Conservation (phyloP, 2,113 vertebrate genomes). For the Zeus faber region DNA sequence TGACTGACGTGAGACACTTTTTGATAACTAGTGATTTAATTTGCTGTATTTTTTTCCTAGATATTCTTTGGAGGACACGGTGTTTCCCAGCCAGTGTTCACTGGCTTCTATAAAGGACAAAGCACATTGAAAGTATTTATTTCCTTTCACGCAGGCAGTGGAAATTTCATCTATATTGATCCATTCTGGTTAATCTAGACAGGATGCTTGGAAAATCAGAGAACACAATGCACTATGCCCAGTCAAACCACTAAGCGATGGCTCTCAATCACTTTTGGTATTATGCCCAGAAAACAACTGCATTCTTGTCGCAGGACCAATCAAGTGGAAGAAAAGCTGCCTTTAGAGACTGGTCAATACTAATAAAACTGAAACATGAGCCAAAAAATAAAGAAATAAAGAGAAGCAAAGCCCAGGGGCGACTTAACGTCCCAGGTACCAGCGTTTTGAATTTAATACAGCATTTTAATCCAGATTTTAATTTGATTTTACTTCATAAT, state of each 20-base stretch:
- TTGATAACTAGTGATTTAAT: too few relatives aligned
- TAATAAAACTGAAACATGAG: neutral
- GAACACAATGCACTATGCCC: slow-evolving; percentile 17
- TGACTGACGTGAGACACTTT: too few relatives aligned
- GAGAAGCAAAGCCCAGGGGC: neutral
- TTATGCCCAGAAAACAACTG: neutral
- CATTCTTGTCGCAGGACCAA: slow-evolving; percentile 2
- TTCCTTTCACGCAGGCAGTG: too few relatives aligned
- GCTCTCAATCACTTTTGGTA: slow-evolving; percentile 4
- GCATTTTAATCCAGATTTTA: neutral
- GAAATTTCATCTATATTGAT: neutral
- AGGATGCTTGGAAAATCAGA: slow-evolving; percentile 5
- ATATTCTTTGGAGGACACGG: too few relatives aligned
- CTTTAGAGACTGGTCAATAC: neutral
- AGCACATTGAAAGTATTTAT: too few relatives aligned
- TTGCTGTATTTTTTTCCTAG: too few relatives aligned
- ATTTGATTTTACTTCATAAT: too few relatives aligned
- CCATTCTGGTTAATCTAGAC: slow-evolving; percentile 5
- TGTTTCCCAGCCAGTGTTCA: too few relatives aligned
- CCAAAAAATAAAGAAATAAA: neutral
- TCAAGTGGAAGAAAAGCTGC: neutral
- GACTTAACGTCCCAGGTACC: slow-evolving; percentile 4
- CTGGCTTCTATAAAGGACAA: too few relatives aligned
- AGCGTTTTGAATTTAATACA: neutral
- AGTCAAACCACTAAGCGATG: slow-evolving; percentile 12